phyloP scores from a whole-genome alignment of 2,888 invertebrate genomes.

The Laothoe populi region DNA sequence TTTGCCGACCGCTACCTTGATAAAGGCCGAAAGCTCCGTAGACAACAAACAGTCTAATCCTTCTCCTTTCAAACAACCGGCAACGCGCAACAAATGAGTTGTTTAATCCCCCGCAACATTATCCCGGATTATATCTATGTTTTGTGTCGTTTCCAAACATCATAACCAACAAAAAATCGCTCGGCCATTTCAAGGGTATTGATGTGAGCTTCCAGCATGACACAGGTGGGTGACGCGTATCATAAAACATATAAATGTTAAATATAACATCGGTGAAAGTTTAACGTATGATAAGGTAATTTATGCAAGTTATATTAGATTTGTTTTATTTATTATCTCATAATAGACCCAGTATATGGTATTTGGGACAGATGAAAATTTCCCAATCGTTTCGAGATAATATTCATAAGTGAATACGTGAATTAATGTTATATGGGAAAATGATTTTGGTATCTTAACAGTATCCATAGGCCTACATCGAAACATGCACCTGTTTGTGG shows the following conservation, averaged over 20 bases:
- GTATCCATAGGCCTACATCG: conserved; percentile 14
- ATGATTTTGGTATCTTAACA: conserved; percentile 14
- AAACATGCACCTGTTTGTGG: conserved; percentile 8
- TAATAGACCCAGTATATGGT: conserved; percentile 33
- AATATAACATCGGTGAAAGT: conserved; percentile 64
- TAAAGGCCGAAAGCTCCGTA: conserved; percentile 49
- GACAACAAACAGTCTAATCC: conserved; percentile 76
- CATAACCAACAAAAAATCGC: conserved; percentile 48
- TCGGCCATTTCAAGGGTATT: conserved; percentile 31
- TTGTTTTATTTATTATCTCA: conserved; percentile 46
- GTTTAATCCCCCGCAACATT: conserved; percentile 72
- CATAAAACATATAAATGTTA: conserved; percentile 41
- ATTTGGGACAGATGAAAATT: conserved; percentile 32
- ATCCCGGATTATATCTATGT: conserved; percentile 73
- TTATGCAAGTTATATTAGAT: conserved; percentile 50
- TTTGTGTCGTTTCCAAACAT: conserved; percentile 69
- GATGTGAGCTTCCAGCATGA: conserved; percentile 28
- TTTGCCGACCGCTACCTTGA: conserved; percentile 49
- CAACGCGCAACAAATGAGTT: conserved; percentile 73
- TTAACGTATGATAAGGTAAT: conserved; percentile 61
- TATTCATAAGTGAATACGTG: conserved; percentile 25
- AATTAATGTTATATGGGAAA: conserved; percentile 8
- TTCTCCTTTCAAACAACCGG: conserved; percentile 69
- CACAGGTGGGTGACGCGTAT: conserved; percentile 45
- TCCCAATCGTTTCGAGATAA: conserved; percentile 26